phyloP scores from a whole-genome alignment of 2,888 invertebrate species.

The Agrotis segetum region DNA sequence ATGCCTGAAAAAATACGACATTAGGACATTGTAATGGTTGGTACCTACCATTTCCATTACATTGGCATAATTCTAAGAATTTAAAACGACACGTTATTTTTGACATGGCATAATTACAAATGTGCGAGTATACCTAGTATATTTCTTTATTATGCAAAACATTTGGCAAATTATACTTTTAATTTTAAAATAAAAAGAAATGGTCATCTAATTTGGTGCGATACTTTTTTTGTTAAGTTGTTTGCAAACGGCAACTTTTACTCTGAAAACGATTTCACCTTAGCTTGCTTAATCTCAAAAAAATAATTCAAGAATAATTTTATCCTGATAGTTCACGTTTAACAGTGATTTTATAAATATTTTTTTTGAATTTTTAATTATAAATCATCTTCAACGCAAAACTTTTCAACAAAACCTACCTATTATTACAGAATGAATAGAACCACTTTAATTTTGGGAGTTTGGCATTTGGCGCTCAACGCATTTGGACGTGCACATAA shows the following conservation, averaged over 20 bases:
- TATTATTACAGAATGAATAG: not conserved
- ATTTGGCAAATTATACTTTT: no score
- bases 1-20: not conserved
- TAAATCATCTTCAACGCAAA: not conserved
- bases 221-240: not conserved
- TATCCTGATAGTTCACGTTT: no score
- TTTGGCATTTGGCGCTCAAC: no score
- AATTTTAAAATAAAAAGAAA: not conserved
- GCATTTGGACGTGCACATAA: no score
- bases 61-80: no score
- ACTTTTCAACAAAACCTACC: not conserved
- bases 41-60: no score
- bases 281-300: no score
- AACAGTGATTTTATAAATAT: no score
- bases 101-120: not conserved
- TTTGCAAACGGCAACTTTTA: not conserved
- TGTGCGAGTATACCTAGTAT: constrained; percentile 5
- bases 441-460: not conserved
- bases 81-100: no score
- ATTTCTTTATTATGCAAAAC: constrained; percentile 12
- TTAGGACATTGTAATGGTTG: no score
- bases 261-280: no score
- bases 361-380: not conserved
- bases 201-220: not conserved
- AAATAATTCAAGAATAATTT: no score